Conservation (phyloP, 2,113 vertebrate genomes). For the Glareola pratincola region DNA sequence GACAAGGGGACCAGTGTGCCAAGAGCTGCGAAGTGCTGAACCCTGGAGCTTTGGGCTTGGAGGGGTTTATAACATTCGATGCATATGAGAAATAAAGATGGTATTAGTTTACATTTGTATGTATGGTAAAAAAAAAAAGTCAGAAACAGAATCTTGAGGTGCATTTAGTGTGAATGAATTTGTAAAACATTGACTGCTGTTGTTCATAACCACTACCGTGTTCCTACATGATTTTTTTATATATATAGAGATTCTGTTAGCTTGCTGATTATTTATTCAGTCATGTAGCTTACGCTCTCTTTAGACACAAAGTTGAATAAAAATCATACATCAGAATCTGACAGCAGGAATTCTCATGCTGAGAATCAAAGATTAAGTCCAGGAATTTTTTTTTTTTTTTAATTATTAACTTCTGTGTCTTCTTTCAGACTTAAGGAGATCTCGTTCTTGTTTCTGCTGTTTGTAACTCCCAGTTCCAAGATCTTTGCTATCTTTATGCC, state of each 20-base stretch:
- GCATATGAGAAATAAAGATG: conserved; percentile 35
- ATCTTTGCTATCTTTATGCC: neutral
- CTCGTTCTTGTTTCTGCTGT: conserved; percentile 33
- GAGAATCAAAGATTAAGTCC: conserved; percentile 39
- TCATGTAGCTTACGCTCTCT: neutral
- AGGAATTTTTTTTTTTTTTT: conserved; percentile 49
- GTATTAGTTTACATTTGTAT: conserved; percentile 33
- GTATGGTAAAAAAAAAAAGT: neutral
- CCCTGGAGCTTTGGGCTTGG: neutral
- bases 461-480: neutral
- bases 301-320: conserved; percentile 60
- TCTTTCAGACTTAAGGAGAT: neutral
- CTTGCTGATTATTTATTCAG: conserved; percentile 40
- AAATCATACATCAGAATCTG: conserved; percentile 47
- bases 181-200: conserved; percentile 52
- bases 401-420: conserved; percentile 50
- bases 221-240: conserved; percentile 34
- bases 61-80: neutral
- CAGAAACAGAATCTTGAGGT: conserved; percentile 16
- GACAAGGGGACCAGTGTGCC: conserved; percentile 70
- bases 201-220: conserved; percentile 42
- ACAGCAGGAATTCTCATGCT: conserved; percentile 49
- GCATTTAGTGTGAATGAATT: conserved; percentile 25
- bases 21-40: conserved; percentile 5
- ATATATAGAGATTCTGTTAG: neutral